Percentiles rank a stretch among this genome's conserved stretches.
These are phyloP conservation scores for Geococcyx californianus DNA, from an alignment of 2,113 vertebrate genomes.

Conservation along the genomic window DNA sequence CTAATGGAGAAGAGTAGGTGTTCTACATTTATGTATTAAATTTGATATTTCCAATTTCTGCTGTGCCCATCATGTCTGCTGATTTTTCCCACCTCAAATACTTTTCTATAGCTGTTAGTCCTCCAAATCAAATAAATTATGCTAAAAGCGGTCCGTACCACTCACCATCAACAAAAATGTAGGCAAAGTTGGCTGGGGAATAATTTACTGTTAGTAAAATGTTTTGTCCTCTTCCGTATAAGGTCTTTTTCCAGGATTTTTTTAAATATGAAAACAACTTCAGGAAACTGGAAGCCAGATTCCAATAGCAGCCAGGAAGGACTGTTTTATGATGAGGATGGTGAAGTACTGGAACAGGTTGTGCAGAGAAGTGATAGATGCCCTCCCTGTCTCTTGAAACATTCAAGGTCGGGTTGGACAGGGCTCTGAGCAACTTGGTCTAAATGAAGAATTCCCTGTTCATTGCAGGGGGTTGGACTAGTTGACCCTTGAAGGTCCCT, in stretches of 20 bases:
- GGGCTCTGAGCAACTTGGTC: background rate
- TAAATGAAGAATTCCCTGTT: background rate
- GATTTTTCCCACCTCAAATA: background rate
- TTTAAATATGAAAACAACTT: background rate
- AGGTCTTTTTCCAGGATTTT: background rate
- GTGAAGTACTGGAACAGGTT: background rate
- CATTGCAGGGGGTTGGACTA: background rate
- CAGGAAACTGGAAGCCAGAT: background rate
- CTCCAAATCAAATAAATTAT: background rate
- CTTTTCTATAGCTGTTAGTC: background rate
- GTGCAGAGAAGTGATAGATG: background rate
- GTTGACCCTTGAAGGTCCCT: background rate
- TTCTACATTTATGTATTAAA: background rate
- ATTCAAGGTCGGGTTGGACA: background rate
- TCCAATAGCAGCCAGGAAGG: background rate
- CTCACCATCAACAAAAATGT: background rate
- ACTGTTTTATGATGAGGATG: background rate
- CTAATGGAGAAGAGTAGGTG: background rate
- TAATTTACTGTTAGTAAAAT: background rate
- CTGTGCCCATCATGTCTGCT: background rate
- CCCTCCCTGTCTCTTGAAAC: background rate
- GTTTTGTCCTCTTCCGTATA: background rate
- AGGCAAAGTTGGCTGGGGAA: background rate
- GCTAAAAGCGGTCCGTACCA: background rate
- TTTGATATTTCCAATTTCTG: background rate